Evolutionary conservation across 2,113 vertebrate genomes (phyloP).

Genomic region (Acanthochromis polyacanthus): DNA sequence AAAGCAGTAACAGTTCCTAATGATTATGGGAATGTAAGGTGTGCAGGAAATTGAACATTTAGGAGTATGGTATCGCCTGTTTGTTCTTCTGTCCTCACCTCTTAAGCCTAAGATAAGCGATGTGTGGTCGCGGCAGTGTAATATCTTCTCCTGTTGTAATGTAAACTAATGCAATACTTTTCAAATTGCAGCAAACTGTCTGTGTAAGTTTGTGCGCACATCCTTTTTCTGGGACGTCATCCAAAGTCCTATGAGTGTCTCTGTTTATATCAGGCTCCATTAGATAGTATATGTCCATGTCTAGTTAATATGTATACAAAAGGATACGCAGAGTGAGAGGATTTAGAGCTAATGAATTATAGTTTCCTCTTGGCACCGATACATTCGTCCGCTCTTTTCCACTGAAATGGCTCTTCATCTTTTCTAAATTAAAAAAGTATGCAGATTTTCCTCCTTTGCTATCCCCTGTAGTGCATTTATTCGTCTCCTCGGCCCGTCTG

Average conservation of each 20-base stretch:
- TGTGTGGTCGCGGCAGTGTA: constrained; percentile 7
- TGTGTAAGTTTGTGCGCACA: constrained; percentile 19
- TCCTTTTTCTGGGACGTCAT: constrained; percentile 23
- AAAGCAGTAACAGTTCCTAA: background rate
- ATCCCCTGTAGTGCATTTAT: constrained; percentile 14
- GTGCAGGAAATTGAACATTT: background rate
- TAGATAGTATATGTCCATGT: constrained; percentile 24
- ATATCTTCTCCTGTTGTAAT: background rate
- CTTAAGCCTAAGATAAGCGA: constrained; percentile 38
- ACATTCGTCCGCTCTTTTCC: background rate
- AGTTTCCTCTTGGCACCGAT: constrained; percentile 16
- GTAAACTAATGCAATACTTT: constrained; percentile 46
- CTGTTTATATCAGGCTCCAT: constrained; percentile 60
- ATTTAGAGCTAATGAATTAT: constrained; percentile 1
- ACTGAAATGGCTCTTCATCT: background rate
- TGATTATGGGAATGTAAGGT: background rate
- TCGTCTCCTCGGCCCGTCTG: constrained; percentile 24
- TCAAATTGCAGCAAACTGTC: constrained; percentile 25
- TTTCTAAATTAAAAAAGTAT: background rate
- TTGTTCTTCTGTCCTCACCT: constrained; percentile 6
- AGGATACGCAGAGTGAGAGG: background rate
- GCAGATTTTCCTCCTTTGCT: background rate
- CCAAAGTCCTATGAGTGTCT: constrained; percentile 14
- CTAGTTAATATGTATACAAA: constrained; percentile 45
- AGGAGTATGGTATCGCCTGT: background rate